Evolutionary conservation across 1,140 invertebrate genomes (phyloP).

Genomic region (Drosophila pseudoananassae): DNA sequence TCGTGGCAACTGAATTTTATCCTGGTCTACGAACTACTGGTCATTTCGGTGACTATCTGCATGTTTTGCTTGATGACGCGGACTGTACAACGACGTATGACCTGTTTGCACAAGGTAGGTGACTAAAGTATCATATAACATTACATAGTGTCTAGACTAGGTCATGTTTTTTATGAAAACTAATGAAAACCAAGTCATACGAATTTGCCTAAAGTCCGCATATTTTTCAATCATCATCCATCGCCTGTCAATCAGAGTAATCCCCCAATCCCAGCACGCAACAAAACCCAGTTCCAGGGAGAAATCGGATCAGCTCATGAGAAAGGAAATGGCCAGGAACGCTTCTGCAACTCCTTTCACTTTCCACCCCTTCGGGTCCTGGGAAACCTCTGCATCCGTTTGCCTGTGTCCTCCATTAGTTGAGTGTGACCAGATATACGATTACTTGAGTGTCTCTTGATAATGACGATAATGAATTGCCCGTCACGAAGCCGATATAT

Average conservation of each 20-base stretch:
- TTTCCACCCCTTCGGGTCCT: not conserved
- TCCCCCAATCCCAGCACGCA: not conserved
- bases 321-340: slow-evolving; percentile 17
- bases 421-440: slow-evolving; percentile 48
- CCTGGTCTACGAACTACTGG: slow-evolving; percentile 48
- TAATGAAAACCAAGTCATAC: not conserved
- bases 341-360: not conserved
- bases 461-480: slow-evolving; percentile 61
- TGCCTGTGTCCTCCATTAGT: slow-evolving; percentile 5
- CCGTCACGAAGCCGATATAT: slow-evolving; percentile 13
- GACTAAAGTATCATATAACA: not conserved
- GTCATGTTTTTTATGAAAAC: not conserved
- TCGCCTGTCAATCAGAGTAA: slow-evolving; percentile 29
- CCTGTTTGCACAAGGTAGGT: slow-evolving; percentile 42
- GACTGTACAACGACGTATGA: slow-evolving; percentile 37
- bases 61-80: slow-evolving; percentile 54
- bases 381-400: too few species aligned
- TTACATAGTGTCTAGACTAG: not conserved
- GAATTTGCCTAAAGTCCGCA: not conserved
- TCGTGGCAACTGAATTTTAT: slow-evolving; percentile 51
- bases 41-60: slow-evolving; percentile 44
- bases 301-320: slow-evolving; percentile 69
- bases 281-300: not conserved
- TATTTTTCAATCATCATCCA: slow-evolving; percentile 11
- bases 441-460: slow-evolving; percentile 41